Conservation (phyloP, 1,140 invertebrate genomes). For the Lucilia cuprina region DNA sequence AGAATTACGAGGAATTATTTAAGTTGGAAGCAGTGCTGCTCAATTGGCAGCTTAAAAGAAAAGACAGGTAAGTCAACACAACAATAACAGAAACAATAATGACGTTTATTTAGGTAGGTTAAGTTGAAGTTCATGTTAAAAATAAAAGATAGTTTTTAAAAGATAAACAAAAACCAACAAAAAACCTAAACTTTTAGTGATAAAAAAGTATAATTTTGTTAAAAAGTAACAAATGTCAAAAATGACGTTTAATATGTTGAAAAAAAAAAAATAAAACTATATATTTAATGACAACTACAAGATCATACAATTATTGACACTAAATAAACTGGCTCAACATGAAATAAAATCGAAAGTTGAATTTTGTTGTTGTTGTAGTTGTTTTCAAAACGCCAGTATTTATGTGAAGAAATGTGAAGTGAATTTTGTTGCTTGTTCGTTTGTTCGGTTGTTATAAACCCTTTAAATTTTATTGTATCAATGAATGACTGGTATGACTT, state of each 20-base stretch:
- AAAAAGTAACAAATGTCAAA: background rate
- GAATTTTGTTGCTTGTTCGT: background rate
- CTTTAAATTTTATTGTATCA: background rate
- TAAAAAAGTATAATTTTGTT: background rate
- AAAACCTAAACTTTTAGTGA: background rate
- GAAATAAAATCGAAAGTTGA: constrained; percentile 33
- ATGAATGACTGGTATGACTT: background rate
- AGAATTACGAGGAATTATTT: background rate
- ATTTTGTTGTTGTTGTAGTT: background rate
- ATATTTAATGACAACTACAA: background rate
- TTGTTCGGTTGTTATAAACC: background rate
- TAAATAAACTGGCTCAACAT: constrained; percentile 27
- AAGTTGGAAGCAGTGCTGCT: background rate
- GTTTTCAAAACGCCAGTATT: background rate
- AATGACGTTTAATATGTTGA: background rate
- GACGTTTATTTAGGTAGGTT: background rate
- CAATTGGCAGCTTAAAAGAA: background rate
- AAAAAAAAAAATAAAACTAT: background rate
- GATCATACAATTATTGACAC: background rate
- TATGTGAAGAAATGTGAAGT: constrained; percentile 6
- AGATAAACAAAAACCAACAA: too few species aligned
- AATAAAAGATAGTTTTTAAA: background rate
- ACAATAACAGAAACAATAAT: background rate
- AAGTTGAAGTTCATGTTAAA: background rate
- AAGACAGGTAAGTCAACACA: background rate